Percentiles rank a stretch among this genome's conserved stretches.
Conservation (phyloP, 2,888 invertebrate species). For the Cordilura impudica region DNA sequence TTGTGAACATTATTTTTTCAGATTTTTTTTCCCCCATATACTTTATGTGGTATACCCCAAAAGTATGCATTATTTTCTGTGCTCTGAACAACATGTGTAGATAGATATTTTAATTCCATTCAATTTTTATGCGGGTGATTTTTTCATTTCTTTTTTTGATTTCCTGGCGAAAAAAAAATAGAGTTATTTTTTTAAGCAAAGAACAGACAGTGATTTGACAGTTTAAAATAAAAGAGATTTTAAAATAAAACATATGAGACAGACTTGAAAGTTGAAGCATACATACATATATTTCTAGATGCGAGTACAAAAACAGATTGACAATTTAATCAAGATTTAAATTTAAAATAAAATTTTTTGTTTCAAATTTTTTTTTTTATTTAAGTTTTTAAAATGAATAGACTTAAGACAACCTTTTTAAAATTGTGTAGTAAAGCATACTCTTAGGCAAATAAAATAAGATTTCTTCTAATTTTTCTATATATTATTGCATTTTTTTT, state of each 20-base stretch:
- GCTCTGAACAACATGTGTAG: constrained; percentile 55
- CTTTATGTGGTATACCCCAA: constrained; percentile 58
- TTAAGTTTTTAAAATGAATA: too few relatives aligned
- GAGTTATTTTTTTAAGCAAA: constrained; percentile 24
- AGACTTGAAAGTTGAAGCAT: not conserved
- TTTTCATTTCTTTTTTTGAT: not conserved
- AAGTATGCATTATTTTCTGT: constrained; percentile 61
- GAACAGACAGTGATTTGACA: constrained; percentile 63
- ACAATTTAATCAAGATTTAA: not conserved
- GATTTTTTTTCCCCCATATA: constrained; percentile 11
- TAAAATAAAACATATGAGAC: constrained; percentile 3
- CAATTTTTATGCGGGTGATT: constrained; percentile 59
- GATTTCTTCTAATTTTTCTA: not conserved
- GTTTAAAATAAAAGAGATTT: constrained; percentile 56
- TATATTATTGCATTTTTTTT: not conserved
- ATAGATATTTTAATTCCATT: constrained; percentile 63
- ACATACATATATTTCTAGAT: too few relatives aligned
- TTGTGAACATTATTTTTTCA: constrained; percentile 57
- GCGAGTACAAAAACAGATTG: not conserved
- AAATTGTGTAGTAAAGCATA: too few relatives aligned
- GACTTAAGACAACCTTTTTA: too few relatives aligned
- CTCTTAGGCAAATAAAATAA: too few relatives aligned
- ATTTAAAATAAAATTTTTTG: not conserved
- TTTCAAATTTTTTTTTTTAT: too few relatives aligned
- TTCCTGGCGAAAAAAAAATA: constrained; percentile 11